Evolutionary conservation across 2,113 vertebrate genomes (phyloP).

Genomic region (Bujurquina vittata): DNA sequence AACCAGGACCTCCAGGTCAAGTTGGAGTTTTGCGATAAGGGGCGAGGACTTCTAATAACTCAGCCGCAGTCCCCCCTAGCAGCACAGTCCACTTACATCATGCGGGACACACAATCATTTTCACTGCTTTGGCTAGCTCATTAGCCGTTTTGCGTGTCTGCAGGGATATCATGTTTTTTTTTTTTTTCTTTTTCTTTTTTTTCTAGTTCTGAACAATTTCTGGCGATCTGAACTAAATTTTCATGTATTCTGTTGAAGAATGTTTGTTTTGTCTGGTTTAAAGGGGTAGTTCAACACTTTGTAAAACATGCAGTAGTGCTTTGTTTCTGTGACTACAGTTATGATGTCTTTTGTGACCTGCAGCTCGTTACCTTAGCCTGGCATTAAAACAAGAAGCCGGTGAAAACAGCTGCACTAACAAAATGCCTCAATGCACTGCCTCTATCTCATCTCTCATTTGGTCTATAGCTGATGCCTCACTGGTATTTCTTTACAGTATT

Average conservation of each 20-base stretch:
- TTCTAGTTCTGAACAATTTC: not conserved
- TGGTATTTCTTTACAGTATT: not conserved
- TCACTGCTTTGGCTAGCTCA: conserved; percentile 21
- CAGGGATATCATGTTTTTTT: conserved; percentile 5
- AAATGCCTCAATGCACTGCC: not conserved
- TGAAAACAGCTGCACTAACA: not conserved
- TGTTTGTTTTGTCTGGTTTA: not conserved
- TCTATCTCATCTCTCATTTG: not conserved
- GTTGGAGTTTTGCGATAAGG: conserved; percentile 47
- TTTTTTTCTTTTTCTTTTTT: not conserved
- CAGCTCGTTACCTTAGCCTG: too few relatives aligned
- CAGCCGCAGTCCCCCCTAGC: not conserved
- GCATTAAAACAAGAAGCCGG: not conserved
- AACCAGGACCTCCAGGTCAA: conserved; percentile 40
- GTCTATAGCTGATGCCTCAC: not conserved
- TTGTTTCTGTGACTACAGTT: not conserved
- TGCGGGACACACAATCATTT: conserved; percentile 31
- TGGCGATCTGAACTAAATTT: not conserved
- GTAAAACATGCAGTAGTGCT: not conserved
- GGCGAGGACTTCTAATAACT: conserved; percentile 27
- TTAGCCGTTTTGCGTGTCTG: conserved; percentile 7
- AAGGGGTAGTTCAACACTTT: not conserved
- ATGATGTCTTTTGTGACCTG: not conserved
- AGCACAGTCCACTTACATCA: conserved; percentile 16
- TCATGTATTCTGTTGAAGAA: not conserved